Base-by-base conservation (phyloP, 2,888 invertebrate species). In the Agonopterix arenella region DNA sequence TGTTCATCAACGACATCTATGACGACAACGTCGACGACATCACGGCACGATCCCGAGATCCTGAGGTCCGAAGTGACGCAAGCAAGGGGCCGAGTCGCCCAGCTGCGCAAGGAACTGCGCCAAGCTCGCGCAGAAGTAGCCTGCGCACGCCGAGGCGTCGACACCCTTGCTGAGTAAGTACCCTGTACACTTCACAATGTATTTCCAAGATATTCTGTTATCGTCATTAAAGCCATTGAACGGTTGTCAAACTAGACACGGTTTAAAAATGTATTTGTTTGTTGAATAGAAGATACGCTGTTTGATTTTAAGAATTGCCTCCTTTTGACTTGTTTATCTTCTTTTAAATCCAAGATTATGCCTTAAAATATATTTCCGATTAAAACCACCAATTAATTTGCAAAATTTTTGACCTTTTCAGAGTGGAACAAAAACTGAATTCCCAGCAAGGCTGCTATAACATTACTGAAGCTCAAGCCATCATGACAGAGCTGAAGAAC, bases 391-490 rank as follows among this genome's bases (percentile, higher is more conserved):
- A 45, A 45, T 5, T 10, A 45, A 11, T 5, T 1, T 28, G 28
- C 5, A 7, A 5, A 1, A 40, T 38, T 13, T 46, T 5, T 13
- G 0, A 2, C 36, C 4, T 36, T 89, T 90, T 38, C 86, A 97
- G 96, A 76, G 97, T 97, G 60, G 96, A 97, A 77, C 95, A 96
- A 84, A 97, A 97, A 84, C 89, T 98, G 66, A 95, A 93, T 73
- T 92, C 94, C 16, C 94, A 94, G 62, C 93, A 96, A 77, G 95
- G 96, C 45, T 96, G 96, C 74, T 98, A 98, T 80, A 97, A 96
- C 76, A 95, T 97, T 63, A 94, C 94, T 41, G 97, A 98, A 85
- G 98, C 98, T 10, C 97, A 98, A 82, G 97, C 97, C n/a, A 98
- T 98, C 53, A 94, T 97, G 91, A 94, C 95, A 48, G 97, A 98